Evolutionary conservation across 2,797 vertebrate species (phyloP), one percentile per base, ranked within the genome.

Genomic region (Vespertilio murinus): DNA sequence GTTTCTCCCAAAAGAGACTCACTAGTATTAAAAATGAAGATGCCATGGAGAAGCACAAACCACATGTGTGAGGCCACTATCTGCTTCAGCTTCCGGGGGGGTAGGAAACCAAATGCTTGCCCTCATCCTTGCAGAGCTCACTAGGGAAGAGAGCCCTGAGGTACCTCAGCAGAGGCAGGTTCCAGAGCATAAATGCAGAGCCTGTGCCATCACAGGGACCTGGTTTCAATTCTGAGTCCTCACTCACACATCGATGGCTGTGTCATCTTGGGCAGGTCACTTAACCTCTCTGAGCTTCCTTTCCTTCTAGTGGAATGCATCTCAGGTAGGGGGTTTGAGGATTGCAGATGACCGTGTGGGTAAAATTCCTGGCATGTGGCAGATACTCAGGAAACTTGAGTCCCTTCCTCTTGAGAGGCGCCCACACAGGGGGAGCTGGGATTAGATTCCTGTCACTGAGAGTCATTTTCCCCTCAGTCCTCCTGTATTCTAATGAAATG

Each of bases 391-490:
- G 64, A 80, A 74, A 49, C 28, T 42, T 52, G 25, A 77, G 49
- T 18, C 64, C 38, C 22, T 70, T 54, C 11, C 20, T 13, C 42
- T 85, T 54, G 45, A 49, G 56, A 74, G 80, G 75, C 25, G 7
- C 0, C 10, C 35, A 81, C 14, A 45, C 42, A 74, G 1, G 47
- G 1, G 47, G 22, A 89, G 11, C 49, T 70, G 20, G 18, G 1
- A 40, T 16, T 20, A 71, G 2, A 2, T 8, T 88, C 38, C 45
- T 90, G 70, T 93, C 94, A 85, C 1, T 0, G 49, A 95, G 69
- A 79, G 35, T 95, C 87, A 70, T 92, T 64, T 92, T 88, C 71
- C 52, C 40, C 33, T 59, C 0, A 20, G 18, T 67, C 18, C 33
- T 95, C 35, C 42, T 65, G n/a, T 6, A 47, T 20, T 88, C 42